Base-by-base conservation (phyloP, 2,888 invertebrate genomes). In the Anoncus sp. region DNA sequence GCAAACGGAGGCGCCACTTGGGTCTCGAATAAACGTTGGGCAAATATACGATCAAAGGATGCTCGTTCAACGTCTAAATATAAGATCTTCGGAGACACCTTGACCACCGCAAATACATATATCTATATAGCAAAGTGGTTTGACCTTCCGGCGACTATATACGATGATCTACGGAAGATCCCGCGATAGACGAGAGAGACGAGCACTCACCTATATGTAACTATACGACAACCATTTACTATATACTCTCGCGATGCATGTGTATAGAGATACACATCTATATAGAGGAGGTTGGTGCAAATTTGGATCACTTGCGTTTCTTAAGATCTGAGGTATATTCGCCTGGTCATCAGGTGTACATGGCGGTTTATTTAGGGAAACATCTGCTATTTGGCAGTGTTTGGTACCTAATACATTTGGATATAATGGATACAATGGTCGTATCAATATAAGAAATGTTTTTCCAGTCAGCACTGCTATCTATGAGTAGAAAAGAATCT, bases 81-180 rank as follows among this genome's bases (percentile, higher is more conserved):
- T 51, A 49, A 57, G 55, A 53, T 66, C 27, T 51, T 40, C 53
- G 69, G 75, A 67, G 72, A 79, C 78, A 79, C 75, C 78, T 79
- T 71, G 71, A 72, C 75, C 75, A 72, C 63, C 71, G 67, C 67
- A 79, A 79, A 75, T 75, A 79, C 78, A 67, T 79, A 38, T n/a
- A 31, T 31, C 3, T 31, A 71, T 79, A 71, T 31, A 62, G 78
- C 75, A 79, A 79, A 79, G 75, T 79, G 75, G 78, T 79, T 79
- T 79, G 78, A 79, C 78, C 78, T 79, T 79, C 78, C 78, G 67
- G 75, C 75, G 67, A 47, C 47, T 65, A 12, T 22, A 38, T 10
- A 10, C 38, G 10, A 10, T 49, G 70, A 70, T 70, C 70, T 63
- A 20, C 53, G 45, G 35, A 70, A 38, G 12, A 69, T 47, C 55